Base-by-base conservation (phyloP, 2,113 vertebrate species). In the Chaenocephalus aceratus region DNA sequence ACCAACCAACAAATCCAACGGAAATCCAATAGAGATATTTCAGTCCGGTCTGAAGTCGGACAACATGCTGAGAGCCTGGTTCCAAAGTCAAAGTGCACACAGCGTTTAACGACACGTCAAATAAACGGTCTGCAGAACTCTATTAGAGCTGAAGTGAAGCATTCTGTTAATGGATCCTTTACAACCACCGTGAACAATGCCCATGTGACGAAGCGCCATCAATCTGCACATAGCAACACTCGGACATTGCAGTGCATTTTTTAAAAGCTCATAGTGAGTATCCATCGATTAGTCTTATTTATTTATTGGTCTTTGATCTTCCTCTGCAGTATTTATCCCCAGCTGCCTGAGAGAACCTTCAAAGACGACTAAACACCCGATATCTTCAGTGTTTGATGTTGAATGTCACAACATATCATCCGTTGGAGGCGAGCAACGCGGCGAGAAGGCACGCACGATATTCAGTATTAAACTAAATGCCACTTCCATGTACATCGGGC, bases 101-200 rank as follows among this genome's bases (percentile, higher is more conserved):
- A 15, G 48, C 16, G 18, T 53, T 46, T 10, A 12, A 57, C 4
- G 12, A 45, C 6, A 13, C n/a, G 34, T 61, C 21, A 45, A 16
- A 72, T 26, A 14, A 53, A 21, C 11, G 21, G n/a, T 53, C 41
- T 54, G 12, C 12, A 41, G 41, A 72, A 10, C 51, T 85, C 61
- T 76, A 70, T 60, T 26, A 8, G 59, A 10, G 21, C 15, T 59
- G 69, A 63, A 74, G 51, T 53, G 14, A 52, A 83, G 75, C 67
- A 87, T 90, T 87, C 84, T 69, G 75, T 65, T 82, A 83, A 91
- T 88, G 64, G 59, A 1, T 77, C 53, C 87, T 91, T 89, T 85
- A 90, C 65, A 79, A 64, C 73, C 67, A 30, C 64, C 30, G 41
- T 74, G 74, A 81, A 83, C 81, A 69, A 72, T 75, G 79, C 34